Evolutionary conservation across 2,113 vertebrate species (phyloP).

Genomic region (Stomatorhinus ivindoensis): DNA sequence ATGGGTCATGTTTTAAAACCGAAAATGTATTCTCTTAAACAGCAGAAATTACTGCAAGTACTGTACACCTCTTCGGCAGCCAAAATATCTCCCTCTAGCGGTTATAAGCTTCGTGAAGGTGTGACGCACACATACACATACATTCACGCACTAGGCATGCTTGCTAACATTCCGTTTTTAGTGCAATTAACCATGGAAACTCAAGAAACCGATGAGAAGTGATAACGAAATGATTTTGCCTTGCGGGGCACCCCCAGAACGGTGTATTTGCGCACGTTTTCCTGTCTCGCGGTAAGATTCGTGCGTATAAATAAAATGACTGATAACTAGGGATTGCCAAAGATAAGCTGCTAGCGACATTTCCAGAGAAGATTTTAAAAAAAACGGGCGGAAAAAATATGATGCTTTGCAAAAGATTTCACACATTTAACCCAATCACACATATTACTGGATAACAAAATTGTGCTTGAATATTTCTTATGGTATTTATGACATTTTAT

Average conservation of each 20-base stretch:
- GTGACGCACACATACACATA: neutral
- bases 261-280: neutral
- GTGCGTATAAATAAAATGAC: neutral
- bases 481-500: neutral
- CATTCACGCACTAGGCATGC: neutral
- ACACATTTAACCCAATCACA: neutral
- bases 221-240: neutral
- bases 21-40: neutral
- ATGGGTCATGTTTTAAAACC: neutral
- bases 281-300: neutral
- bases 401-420: neutral
- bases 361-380: neutral
- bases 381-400: neutral
- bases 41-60: neutral
- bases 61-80: neutral
- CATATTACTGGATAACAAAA: neutral
- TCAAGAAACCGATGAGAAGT: neutral
- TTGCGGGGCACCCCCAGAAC: neutral
- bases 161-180: neutral
- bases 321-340: neutral
- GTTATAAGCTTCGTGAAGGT: neutral
- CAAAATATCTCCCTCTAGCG: constrained; percentile 9
- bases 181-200: neutral
- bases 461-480: neutral
- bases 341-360: neutral